Base-by-base conservation (phyloP, 2,113 vertebrate species). In the Smithornis capensis region DNA sequence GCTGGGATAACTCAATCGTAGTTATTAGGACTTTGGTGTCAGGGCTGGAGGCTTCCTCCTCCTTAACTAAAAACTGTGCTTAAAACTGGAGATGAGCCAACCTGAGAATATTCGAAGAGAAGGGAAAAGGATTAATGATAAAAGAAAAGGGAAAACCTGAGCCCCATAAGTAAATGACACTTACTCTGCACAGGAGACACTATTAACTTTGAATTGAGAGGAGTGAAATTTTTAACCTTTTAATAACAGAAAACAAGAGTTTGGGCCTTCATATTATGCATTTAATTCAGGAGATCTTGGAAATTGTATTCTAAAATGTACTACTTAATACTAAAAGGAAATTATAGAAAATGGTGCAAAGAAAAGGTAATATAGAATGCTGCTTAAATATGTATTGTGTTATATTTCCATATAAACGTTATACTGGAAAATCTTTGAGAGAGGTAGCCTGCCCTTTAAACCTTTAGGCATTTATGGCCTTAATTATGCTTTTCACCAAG, bases 401-500 rank as follows among this genome's bases (percentile, higher is more conserved):
- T 96, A 33, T 55, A 82, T 60, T 96, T 89, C 92, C 73, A 65
- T 71, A 31, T 64, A 63, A 93, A 85, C 82, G 85, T 83, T 87
- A 88, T 22, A 87, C 81, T 88, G 95, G 70, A 67, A 95, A 94
- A 96, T 90, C 92, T 96, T 33, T 50, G 57, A 78, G 83, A 94
- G 92, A 92, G 71, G 92, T 85, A 82, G 80, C 90, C 92, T 97
- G 92, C 93, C 93, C 97, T 97, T 97, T 97, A 94, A 95, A 97
- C 93, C 93, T 97, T 93, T 90, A 95, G 95, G 97, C 96, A 95
- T 87, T 95, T 93, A 95, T 96, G 89, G 59, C 85, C 89, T 97
- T 97, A 97, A 97, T 97, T 98, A 96, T 95, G 95, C 97, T 97
- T 97, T 98, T 98, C 95, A 97, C 96, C 94, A 97, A 97, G 97